Percentiles rank a stretch among this genome's conserved stretches.
These are phyloP conservation scores for Hippasteria phrygiana DNA, from an alignment of 53 echinoderm and acorn worm genomes.

Conservation along the genomic window DNA sequence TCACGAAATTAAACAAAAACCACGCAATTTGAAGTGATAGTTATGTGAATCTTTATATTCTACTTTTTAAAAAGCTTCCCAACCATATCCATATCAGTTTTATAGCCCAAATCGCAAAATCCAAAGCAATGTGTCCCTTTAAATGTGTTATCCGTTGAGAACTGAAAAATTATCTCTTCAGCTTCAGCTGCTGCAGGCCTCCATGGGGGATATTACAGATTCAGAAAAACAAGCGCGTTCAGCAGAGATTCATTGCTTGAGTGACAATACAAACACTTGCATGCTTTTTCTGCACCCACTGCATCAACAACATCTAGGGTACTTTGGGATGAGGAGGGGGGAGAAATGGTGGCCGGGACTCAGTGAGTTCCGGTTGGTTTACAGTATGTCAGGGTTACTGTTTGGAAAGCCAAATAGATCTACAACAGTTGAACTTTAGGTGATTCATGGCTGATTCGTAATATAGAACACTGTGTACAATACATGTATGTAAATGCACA, in stretches of 20 bases:
- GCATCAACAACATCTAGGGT: neutral
- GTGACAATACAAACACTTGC: conserved; percentile 20
- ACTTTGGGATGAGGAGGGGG: neutral
- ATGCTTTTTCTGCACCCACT: neutral
- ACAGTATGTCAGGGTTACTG: neutral
- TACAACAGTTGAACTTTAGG: neutral
- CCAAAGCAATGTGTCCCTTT: too few species aligned
- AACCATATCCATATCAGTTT: too few species aligned
- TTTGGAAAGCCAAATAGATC: neutral
- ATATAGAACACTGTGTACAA: too few species aligned
- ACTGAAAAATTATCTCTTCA: too few species aligned
- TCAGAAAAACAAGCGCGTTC: neutral
- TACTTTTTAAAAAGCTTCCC: too few species aligned
- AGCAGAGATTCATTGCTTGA: conserved; percentile 2
- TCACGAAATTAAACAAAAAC: too few species aligned
- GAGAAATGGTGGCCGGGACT: neutral
- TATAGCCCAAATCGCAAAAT: too few species aligned
- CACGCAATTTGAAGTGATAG: too few species aligned
- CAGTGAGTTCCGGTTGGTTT: neutral
- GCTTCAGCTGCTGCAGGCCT: neutral
- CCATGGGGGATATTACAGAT: neutral
- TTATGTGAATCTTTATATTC: too few species aligned
- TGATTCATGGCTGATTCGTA: too few species aligned
- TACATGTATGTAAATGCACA: too few species aligned
- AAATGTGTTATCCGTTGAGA: too few species aligned